Evolutionary conservation across 2,113 vertebrate genomes (phyloP).

Genomic region (Scartelaos histophorus): DNA sequence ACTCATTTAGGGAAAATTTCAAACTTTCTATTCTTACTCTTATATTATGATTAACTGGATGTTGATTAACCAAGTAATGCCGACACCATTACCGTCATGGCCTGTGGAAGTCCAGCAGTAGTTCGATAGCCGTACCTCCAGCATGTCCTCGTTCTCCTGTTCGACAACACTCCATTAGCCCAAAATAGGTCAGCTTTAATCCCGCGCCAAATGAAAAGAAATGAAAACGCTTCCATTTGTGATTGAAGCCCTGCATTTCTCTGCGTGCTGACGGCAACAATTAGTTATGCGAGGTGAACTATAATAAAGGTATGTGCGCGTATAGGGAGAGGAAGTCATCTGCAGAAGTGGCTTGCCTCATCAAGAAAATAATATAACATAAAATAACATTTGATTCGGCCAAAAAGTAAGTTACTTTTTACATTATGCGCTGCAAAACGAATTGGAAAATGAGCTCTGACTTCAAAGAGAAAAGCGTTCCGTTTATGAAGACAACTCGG

Average conservation of each 20-base stretch:
- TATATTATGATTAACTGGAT: no score
- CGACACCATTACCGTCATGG: background rate
- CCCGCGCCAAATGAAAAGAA: conserved; percentile 73
- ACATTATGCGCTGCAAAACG: conserved; percentile 38
- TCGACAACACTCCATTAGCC: conserved; percentile 67
- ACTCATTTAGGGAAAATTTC: no score
- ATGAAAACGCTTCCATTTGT: conserved; percentile 71
- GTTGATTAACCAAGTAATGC: background rate
- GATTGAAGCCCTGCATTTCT: conserved; percentile 57
- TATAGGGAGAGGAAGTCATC: conserved; percentile 14
- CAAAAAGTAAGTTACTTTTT: conserved; percentile 48
- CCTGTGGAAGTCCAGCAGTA: conserved; percentile 35
- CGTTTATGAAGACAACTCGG: conserved; percentile 38
- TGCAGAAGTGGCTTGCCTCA: conserved; percentile 31
- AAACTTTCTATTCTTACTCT: no score
- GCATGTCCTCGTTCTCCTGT: conserved; percentile 59
- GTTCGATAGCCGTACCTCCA: conserved; percentile 42
- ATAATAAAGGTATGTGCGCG: conserved; percentile 25
- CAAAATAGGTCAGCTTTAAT: conserved; percentile 78
- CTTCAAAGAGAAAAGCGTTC: conserved; percentile 34
- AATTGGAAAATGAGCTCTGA: conserved; percentile 8
- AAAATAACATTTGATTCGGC: conserved; percentile 33
- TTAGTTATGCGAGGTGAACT: conserved; percentile 58
- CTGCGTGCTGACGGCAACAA: conserved; percentile 56
- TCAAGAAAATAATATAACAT: conserved; percentile 30